phyloP scores from a whole-genome alignment of 2,888 invertebrate species.

The Drosophila maculinotata region DNA sequence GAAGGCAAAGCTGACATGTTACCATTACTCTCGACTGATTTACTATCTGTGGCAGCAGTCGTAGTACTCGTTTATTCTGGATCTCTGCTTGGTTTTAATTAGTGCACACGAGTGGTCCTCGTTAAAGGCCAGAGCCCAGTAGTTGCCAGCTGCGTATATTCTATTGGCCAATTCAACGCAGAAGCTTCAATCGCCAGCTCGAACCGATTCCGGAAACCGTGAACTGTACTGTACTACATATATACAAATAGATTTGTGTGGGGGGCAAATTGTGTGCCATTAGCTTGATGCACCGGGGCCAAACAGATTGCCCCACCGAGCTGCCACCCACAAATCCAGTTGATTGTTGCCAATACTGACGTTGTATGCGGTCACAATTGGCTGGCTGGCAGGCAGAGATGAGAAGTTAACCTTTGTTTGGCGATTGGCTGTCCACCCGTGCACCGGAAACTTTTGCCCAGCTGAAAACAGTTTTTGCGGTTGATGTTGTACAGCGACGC shows the following conservation, averaged over 20 bases:
- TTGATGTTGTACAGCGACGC: conserved; percentile 39
- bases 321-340: conserved; percentile 54
- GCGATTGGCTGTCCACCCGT: conserved; percentile 43
- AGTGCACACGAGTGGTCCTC: conserved; percentile 70
- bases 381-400: conserved; percentile 27
- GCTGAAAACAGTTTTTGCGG: conserved; percentile 69
- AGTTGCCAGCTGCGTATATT: conserved; percentile 50
- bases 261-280: conserved; percentile 72
- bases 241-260: conserved; percentile 34
- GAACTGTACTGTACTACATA: conserved; percentile 2
- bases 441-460: conserved; percentile 48
- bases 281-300: conserved; percentile 61
- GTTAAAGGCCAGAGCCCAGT: conserved; percentile 19
- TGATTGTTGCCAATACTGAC: conserved; percentile 35
- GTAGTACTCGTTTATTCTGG: conserved; percentile 54
- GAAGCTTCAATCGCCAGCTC: conserved; percentile 60
- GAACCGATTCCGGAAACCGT: conserved; percentile 33
- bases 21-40: conserved; percentile 53
- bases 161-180: conserved; percentile 82
- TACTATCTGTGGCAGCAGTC: conserved; percentile 53
- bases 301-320: conserved; percentile 27
- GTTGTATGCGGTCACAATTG: conserved; percentile 44
- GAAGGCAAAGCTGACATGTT: conserved; percentile 57
- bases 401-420: conserved; percentile 62
- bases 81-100: conserved; percentile 80